phyloP scores from a whole-genome alignment of 2,888 invertebrate species.

The Pandemis heparana region DNA sequence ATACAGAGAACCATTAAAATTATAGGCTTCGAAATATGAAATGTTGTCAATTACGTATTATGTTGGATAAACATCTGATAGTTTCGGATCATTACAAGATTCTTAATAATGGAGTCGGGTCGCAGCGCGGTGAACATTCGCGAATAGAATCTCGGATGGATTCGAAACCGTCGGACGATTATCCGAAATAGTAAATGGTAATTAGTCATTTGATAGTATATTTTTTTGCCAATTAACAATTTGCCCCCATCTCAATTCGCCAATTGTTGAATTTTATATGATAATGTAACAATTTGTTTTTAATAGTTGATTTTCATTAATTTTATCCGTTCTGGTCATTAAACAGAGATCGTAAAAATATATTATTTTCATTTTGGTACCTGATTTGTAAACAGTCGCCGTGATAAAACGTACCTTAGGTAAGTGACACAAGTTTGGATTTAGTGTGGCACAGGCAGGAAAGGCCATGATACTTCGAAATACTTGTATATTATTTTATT shows the following conservation, averaged over 20 bases:
- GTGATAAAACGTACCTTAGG: conserved; percentile 60
- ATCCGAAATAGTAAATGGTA: background rate
- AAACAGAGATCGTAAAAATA: conserved; percentile 39
- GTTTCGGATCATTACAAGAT: no score
- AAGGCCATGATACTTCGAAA: conserved; percentile 59
- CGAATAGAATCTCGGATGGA: no score
- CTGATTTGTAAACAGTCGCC: conserved; percentile 50
- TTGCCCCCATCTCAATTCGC: conserved; percentile 7
- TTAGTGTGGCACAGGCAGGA: conserved; percentile 85
- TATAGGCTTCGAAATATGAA: no score
- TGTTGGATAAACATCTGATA: no score
- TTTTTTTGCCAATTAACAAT: background rate
- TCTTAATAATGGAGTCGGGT: no score
- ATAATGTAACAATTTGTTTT: conserved; percentile 24
- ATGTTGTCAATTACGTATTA: no score
- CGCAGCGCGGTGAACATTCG: no score
- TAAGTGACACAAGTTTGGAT: conserved; percentile 86
- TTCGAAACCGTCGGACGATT: no score
- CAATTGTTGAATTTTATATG: conserved; percentile 21
- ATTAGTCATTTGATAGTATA: background rate
- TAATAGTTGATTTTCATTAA: conserved; percentile 18
- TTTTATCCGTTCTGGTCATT: conserved; percentile 40
- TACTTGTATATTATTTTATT: conserved; percentile 36
- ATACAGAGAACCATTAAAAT: no score
- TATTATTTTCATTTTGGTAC: conserved; percentile 43